Evolutionary conservation across 2,888 invertebrate species (phyloP).

Genomic region (Amiota minor): DNA sequence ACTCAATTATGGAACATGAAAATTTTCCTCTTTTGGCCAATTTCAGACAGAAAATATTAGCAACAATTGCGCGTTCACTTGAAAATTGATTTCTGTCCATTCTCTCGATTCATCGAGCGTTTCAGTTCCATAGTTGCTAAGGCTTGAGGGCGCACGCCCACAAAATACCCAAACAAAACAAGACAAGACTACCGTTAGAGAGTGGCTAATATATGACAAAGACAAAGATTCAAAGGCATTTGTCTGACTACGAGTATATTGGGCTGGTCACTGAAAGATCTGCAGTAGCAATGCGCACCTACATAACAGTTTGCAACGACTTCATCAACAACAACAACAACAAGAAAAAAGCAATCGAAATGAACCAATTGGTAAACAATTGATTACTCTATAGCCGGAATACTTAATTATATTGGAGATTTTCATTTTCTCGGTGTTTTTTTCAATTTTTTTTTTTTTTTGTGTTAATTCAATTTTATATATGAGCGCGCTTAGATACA

Average conservation of each 20-base stretch:
- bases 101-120: conserved; percentile 50
- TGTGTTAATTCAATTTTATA: not conserved
- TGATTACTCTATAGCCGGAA: conserved; percentile 64
- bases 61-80: conserved; percentile 31
- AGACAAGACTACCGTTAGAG: conserved; percentile 49
- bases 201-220: conserved; percentile 62
- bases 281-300: not conserved
- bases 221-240: conserved; percentile 27
- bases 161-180: conserved; percentile 49
- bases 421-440: conserved; percentile 41
- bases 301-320: not conserved
- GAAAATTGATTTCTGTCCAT: conserved; percentile 59
- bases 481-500: no score
- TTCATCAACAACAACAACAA: conserved; percentile 8
- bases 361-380: conserved; percentile 41
- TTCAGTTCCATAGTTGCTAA: not conserved
- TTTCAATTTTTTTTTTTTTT: conserved; percentile 16
- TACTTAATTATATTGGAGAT: conserved; percentile 49
- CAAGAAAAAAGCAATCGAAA: not conserved
- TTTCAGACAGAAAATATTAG: not conserved
- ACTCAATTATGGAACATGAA: conserved; percentile 14
- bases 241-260: not conserved
- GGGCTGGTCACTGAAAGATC: no score
- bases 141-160: conserved; percentile 58
- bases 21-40: conserved; percentile 2